Conservation (phyloP, 1,140 invertebrate genomes). For the Drosophila santomea region DNA sequence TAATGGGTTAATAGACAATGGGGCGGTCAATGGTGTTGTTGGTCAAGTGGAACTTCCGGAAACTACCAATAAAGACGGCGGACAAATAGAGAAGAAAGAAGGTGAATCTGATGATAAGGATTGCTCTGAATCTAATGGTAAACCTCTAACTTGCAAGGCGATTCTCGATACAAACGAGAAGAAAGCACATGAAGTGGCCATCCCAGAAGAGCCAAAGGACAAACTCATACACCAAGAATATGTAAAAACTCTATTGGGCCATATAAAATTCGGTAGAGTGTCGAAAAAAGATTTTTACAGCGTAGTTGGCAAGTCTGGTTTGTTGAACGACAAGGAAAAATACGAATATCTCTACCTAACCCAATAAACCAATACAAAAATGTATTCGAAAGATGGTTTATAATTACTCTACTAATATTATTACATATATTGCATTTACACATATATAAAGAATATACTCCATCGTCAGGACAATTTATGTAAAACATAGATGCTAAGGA, state of each 20-base stretch:
- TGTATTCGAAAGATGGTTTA: too few relatives aligned
- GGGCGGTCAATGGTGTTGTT: too few relatives aligned
- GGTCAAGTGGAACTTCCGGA: neutral
- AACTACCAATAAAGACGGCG: neutral
- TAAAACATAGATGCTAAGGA: too few relatives aligned
- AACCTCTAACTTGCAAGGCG: neutral
- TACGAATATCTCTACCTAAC: slow-evolving; percentile 2
- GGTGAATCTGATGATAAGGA: too few relatives aligned
- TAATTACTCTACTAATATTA: too few relatives aligned
- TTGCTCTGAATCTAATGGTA: neutral
- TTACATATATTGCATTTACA: too few relatives aligned
- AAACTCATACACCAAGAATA: slow-evolving; percentile 1
- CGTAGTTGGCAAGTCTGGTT: slow-evolving; percentile 13
- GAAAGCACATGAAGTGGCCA: too few relatives aligned
- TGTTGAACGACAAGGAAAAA: slow-evolving; percentile 13
- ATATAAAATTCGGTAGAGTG: slow-evolving; percentile 5
- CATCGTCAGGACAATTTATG: too few relatives aligned
- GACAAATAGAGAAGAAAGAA: neutral
- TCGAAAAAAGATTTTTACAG: slow-evolving; percentile 7
- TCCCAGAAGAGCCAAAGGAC: neutral
- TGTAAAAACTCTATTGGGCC: slow-evolving; percentile 9
- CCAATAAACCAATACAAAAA: too few relatives aligned
- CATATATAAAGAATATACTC: too few relatives aligned
- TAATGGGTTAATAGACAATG: neutral
- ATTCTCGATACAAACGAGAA: neutral